These are phyloP conservation scores for Neostethus bicornis DNA, from an alignment of 2,797 vertebrate genomes.

Conservation along the genomic window DNA sequence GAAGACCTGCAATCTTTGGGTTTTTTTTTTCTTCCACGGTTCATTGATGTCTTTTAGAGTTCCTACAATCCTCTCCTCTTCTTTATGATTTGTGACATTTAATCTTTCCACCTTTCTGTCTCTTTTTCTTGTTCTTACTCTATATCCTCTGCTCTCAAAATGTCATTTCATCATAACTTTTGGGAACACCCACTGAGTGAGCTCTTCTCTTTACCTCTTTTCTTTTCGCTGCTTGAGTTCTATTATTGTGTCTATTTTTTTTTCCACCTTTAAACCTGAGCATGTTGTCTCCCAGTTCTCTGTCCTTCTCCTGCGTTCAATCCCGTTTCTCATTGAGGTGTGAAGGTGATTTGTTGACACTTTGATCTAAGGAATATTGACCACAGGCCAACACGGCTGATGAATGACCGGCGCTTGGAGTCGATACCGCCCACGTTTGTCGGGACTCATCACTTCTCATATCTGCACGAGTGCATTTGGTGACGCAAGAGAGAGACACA, in stretches of 20 bases:
- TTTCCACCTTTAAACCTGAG: neutral
- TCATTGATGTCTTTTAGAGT: neutral
- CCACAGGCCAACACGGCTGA: conserved; percentile 67
- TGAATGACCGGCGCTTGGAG: conserved; percentile 59
- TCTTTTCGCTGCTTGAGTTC: neutral
- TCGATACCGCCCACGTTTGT: conserved; percentile 70
- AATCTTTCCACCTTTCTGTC: conserved; percentile 11
- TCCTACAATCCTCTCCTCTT: conserved; percentile 15
- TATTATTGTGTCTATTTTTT: conserved; percentile 13
- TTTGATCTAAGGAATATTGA: conserved; percentile 75
- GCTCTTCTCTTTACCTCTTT: neutral
- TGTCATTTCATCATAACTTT: conserved; percentile 37
- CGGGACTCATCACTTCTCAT: conserved; percentile 44
- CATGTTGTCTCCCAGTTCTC: conserved; percentile 3
- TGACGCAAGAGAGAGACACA: conserved; percentile 19
- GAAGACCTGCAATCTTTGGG: no score
- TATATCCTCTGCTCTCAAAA: conserved; percentile 24
- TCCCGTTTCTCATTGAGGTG: conserved; percentile 44
- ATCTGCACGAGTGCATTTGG: conserved; percentile 7
- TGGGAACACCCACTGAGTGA: conserved; percentile 4
- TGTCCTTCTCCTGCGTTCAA: conserved; percentile 9
- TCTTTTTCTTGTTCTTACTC: conserved; percentile 14
- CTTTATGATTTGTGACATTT: conserved; percentile 45
- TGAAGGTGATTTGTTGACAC: conserved; percentile 77
- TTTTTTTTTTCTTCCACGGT: neutral